phyloP scores from a whole-genome alignment of 2,888 invertebrate species.

The Stenichneumon culpator region DNA sequence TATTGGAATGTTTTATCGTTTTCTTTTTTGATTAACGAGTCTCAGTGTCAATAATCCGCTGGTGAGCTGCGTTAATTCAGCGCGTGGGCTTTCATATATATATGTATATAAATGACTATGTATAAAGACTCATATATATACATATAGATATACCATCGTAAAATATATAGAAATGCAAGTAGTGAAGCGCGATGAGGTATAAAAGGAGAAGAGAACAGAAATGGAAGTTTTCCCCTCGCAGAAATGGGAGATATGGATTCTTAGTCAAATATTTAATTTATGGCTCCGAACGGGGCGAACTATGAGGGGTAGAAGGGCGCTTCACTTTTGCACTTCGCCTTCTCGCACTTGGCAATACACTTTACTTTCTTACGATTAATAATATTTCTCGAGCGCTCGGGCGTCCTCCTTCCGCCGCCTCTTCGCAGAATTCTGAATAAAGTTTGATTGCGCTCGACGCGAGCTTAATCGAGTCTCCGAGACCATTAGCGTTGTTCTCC shows the following conservation, averaged over 20 bases:
- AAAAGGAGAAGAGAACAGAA: conserved; percentile 30
- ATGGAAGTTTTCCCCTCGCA: conserved; percentile 46
- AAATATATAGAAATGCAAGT: conserved; percentile 12
- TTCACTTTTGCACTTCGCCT: conserved; percentile 17
- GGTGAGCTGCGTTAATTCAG: background rate
- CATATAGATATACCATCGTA: background rate
- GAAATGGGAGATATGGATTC: conserved; percentile 40
- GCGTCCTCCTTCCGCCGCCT: background rate
- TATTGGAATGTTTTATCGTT: conserved; percentile 32
- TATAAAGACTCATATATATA: background rate
- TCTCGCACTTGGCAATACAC: conserved; percentile 19
- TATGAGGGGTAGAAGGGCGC: conserved; percentile 42
- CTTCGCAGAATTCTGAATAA: conserved; percentile 38
- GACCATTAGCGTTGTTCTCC: conserved; percentile 10
- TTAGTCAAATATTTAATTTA: conserved; percentile 61
- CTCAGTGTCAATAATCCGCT: conserved; percentile 23
- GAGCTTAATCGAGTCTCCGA: conserved; percentile 48
- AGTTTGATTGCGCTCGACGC: conserved; percentile 49
- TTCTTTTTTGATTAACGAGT: conserved; percentile 19
- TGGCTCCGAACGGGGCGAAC: conserved; percentile 36
- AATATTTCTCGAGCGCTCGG: conserved; percentile 29
- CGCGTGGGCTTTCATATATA: background rate
- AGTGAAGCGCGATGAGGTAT: conserved; percentile 27
- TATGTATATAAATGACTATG: conserved; percentile 2
- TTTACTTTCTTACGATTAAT: conserved; percentile 53